phyloP scores from a whole-genome alignment of 2,113 vertebrate species.

The Promerops cafer region DNA sequence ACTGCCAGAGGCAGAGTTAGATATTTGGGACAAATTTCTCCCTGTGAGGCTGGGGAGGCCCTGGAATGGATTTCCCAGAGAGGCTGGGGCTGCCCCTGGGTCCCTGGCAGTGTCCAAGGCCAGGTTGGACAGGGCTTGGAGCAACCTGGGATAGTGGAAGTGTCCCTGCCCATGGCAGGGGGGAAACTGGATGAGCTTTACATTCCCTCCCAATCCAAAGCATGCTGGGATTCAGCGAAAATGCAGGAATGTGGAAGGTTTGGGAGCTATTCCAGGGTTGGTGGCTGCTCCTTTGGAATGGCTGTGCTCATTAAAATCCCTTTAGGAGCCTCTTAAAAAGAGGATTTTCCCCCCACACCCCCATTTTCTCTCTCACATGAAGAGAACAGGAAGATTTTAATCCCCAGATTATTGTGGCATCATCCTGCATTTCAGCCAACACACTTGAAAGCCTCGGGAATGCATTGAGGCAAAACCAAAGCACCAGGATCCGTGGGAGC shows the following conservation, averaged over 20 bases:
- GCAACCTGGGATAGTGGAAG: not conserved
- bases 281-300: not conserved
- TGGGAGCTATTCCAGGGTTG: not conserved
- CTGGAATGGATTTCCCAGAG: too few species aligned
- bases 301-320: not conserved
- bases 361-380: not conserved
- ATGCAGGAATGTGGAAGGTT: not conserved
- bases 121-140: not conserved
- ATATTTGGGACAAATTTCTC: not conserved
- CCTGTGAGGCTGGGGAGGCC: not conserved
- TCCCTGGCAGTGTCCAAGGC: not conserved
- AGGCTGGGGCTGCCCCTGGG: not conserved
- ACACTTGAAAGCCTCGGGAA: not conserved
- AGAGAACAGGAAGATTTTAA: not conserved
- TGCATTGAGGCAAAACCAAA: not conserved
- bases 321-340: not conserved
- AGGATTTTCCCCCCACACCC: not conserved
- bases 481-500: not conserved
- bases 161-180: not conserved
- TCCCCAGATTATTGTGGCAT: constrained; percentile 10
- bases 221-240: not conserved
- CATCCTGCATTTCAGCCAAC: not conserved
- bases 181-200: not conserved
- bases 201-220: not conserved
- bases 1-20: not conserved